Base-by-base conservation (phyloP, 2,888 invertebrate genomes). In the Tridacna gigas region DNA sequence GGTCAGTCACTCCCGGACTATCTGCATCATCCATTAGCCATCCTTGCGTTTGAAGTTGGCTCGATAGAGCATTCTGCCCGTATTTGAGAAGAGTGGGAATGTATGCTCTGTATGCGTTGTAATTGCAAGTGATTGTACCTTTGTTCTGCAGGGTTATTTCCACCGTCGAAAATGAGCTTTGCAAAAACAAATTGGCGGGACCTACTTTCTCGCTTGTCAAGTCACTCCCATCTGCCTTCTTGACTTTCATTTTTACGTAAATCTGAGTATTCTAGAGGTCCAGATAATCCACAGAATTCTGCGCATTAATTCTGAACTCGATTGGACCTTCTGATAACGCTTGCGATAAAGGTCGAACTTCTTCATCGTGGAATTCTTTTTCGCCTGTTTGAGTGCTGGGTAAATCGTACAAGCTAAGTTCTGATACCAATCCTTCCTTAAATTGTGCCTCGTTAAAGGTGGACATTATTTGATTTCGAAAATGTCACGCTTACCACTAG, bases 81-180 rank as follows among this genome's bases (percentile, higher is more conserved):
- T 83, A 88, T 26, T 82, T 75, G 37, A 85, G 61, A n/a, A 88
- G 12, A 37, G 82, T 85, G 18, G 80, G 84, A 65, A 89, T 83
- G 76, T 77, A 81, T 15, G 86, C 79, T 69, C 82, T 80, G 66
- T 86, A 89, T 13, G 86, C 79, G 74, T 88, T 84, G 60, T 86
- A 82, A 73, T 88, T 66, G 45, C 67, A 67, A n/a, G 67, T 67
- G 0, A 67, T 45, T n/a, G 20, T 67, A 20, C n/a, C 67, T 67
- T 80, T 88, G 67, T 84, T 86, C 60, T 89, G 89, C 51, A 89
- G 51, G 11, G 84, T 82, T 4, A 89, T 81, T 73, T 89, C 89
- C 4, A 79, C 75, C 20, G 83, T 78, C 11, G 80, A 80, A 85
- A 88, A 89, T 80, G 87, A 45, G 15, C 83, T 74, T 67, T 80